Percentiles rank a stretch among this genome's conserved stretches.
These are phyloP conservation scores for Xyliphius kryptos DNA, from an alignment of 2,113 vertebrate genomes.

Conservation along the genomic window DNA sequence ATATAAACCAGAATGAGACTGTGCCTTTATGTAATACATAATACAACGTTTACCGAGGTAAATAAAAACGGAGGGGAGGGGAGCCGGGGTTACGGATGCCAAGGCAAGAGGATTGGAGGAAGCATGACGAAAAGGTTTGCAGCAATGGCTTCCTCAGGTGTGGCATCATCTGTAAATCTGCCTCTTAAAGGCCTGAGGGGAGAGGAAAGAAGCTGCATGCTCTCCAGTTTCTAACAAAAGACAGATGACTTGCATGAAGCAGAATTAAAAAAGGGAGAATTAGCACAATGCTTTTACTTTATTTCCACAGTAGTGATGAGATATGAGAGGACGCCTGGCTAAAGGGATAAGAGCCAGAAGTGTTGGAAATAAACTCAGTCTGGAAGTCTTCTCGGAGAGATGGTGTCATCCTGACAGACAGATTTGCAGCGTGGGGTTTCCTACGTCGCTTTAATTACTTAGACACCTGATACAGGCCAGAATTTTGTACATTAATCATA, in stretches of 20 bases:
- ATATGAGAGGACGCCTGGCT: not conserved
- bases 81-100: too few relatives aligned
- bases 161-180: slow-evolving; percentile 3
- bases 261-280: slow-evolving; percentile 2
- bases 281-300: not conserved
- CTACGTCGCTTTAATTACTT: not conserved
- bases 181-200: not conserved
- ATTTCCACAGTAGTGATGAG: slow-evolving; percentile 4
- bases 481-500: not conserved
- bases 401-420: slow-evolving; percentile 3
- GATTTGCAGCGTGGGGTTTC: slow-evolving; percentile 8
- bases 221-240: slow-evolving; percentile 6
- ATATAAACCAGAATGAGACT: too few relatives aligned
- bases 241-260: slow-evolving; percentile 9
- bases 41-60: too few relatives aligned
- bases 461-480: not conserved
- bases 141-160: slow-evolving; percentile 28
- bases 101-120: not conserved
- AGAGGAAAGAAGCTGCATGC: not conserved
- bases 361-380: not conserved
- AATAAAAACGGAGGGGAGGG: too few relatives aligned
- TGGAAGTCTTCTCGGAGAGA: not conserved
- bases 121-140: slow-evolving; percentile 1
- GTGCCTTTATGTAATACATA: too few relatives aligned
- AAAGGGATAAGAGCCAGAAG: slow-evolving; percentile 14